phyloP scores from a whole-genome alignment of 2,113 vertebrate species.

The Edolisoma coerulescens region DNA sequence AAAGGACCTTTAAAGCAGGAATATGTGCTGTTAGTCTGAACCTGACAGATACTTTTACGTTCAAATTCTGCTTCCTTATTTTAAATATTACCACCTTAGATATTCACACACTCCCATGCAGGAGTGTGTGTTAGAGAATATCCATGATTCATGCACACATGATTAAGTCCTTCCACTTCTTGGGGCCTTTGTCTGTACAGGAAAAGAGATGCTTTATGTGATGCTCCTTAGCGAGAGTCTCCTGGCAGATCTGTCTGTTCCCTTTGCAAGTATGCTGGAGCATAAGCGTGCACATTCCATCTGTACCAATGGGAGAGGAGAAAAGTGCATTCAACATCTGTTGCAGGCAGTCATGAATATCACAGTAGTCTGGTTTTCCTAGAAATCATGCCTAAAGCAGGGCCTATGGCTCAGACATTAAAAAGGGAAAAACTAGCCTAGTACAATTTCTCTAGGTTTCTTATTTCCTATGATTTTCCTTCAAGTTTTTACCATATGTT shows the following conservation, averaged over 20 bases:
- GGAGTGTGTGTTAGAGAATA: neutral
- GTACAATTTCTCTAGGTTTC: neutral
- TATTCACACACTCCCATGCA: neutral
- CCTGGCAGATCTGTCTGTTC: neutral
- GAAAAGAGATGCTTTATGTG: neutral
- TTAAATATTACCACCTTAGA: neutral
- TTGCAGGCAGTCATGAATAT: neutral
- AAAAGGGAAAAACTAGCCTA: neutral
- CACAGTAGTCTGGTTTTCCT: neutral
- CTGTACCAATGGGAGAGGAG: neutral
- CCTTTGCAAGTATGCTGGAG: accelerated
- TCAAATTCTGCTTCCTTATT: neutral
- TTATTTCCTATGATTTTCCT: neutral
- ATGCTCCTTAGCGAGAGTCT: neutral
- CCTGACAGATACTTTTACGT: neutral
- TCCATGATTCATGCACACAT: neutral
- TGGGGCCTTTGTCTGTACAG: neutral
- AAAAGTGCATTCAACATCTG: constrained; percentile 17
- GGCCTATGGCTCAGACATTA: neutral
- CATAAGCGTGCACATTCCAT: neutral
- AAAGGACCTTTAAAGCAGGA: neutral
- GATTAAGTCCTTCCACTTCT: neutral
- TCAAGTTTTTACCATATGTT: neutral
- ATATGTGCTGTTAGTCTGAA: neutral
- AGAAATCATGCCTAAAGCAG: constrained; percentile 19